A percentile compares a stretch with the other conserved stretches of the same genome.
These are phyloP conservation scores for Eristalis tenax DNA, from an alignment of 2,888 invertebrate species.

Conservation along the genomic window DNA sequence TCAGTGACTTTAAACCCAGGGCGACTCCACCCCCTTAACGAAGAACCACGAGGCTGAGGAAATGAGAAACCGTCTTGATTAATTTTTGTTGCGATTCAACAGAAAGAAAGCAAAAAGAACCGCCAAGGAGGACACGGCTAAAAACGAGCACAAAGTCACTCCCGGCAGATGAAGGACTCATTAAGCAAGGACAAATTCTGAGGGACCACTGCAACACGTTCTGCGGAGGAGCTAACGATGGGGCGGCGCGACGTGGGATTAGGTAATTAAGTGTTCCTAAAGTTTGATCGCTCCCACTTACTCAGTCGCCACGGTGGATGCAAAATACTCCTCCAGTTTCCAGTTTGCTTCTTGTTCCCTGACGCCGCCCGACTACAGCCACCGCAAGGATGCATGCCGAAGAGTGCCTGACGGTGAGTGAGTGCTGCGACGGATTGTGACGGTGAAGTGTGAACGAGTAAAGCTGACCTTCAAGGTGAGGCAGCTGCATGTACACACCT, in stretches of 20 bases:
- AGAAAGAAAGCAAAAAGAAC: not conserved
- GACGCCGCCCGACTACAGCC: not conserved
- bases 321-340: no score
- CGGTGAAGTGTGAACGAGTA: conserved; percentile 8
- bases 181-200: not conserved
- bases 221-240: not conserved
- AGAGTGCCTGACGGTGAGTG: not conserved
- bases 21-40: not conserved
- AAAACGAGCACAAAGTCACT: not conserved
- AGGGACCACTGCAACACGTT: conserved; percentile 10
- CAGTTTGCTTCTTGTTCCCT: not conserved
- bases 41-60: not conserved
- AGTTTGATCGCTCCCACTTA: conserved; percentile 5
- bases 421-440: not conserved
- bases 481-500: not conserved
- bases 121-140: not conserved
- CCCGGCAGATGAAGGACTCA: not conserved
- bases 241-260: not conserved
- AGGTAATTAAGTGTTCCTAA: conserved; percentile 30
- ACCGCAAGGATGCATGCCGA: not conserved
- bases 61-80: conserved; percentile 12
- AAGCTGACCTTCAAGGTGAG: conserved; percentile 8
- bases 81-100: not conserved
- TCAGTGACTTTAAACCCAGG: not conserved
- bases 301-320: not conserved